Evolutionary conservation across 2,888 invertebrate genomes (phyloP).

Genomic region (Magallana nippona): DNA sequence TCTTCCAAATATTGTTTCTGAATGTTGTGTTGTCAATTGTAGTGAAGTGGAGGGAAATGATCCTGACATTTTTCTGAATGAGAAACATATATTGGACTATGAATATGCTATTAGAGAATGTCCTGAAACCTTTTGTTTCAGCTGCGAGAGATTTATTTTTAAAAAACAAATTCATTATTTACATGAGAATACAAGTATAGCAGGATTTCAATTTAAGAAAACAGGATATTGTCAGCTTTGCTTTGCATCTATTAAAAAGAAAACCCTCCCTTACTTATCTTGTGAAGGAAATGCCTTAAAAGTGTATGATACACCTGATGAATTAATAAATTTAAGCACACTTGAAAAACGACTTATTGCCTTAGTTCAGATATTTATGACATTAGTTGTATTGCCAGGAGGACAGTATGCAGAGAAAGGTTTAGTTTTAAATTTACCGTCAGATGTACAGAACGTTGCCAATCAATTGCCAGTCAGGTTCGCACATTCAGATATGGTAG

Average conservation of each 20-base stretch:
- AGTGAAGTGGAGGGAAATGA: not conserved
- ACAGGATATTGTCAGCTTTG: constrained; percentile 18
- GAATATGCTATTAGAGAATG: constrained; percentile 13
- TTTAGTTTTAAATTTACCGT: constrained; percentile 48
- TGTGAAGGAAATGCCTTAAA: constrained; percentile 35
- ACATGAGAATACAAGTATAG: constrained; percentile 7
- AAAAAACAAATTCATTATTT: constrained; percentile 11
- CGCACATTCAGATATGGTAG: not conserved
- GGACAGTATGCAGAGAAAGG: constrained; percentile 54
- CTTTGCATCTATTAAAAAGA: constrained; percentile 20
- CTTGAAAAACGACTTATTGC: constrained; percentile 43
- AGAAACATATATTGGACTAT: constrained; percentile 28
- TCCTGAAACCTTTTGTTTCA: constrained; percentile 28
- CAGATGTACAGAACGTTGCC: constrained; percentile 5
- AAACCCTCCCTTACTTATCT: constrained; percentile 38
- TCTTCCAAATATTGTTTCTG: constrained; percentile 24
- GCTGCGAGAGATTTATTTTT: constrained; percentile 39
- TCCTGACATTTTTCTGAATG: not conserved
- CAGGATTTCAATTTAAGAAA: constrained; percentile 10
- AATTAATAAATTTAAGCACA: constrained; percentile 12
- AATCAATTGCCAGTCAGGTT: not conserved
- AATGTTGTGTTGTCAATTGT: constrained; percentile 16
- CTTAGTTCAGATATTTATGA: constrained; percentile 49
- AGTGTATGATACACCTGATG: constrained; percentile 34
- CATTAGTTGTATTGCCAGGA: constrained; percentile 47